These are phyloP conservation scores for Sarcophaga carnaria DNA, from an alignment of 2,888 invertebrate species.

Conservation along the genomic window DNA sequence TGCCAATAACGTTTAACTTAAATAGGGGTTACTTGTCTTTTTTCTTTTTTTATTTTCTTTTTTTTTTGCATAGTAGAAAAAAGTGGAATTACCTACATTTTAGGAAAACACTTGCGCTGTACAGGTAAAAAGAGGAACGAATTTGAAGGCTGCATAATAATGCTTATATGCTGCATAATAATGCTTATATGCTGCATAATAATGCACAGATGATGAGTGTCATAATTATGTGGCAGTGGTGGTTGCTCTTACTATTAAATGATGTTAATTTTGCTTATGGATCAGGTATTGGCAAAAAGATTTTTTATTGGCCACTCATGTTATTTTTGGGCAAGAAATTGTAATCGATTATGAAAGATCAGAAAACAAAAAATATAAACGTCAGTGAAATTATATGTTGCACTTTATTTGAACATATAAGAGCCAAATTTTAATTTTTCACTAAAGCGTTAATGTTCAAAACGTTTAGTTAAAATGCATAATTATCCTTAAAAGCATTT, in stretches of 20 bases:
- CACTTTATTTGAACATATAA: background rate
- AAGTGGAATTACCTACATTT: slow-evolving; percentile 26
- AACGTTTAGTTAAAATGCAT: slow-evolving; percentile 29
- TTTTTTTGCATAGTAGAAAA: background rate
- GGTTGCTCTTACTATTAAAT: slow-evolving; percentile 9
- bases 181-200: background rate
- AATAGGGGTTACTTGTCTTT: slow-evolving; percentile 35
- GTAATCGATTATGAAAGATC: background rate
- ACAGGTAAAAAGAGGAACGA: slow-evolving; percentile 7
- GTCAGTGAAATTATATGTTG: slow-evolving; percentile 41
- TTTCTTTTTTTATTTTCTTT: background rate
- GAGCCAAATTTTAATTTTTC: slow-evolving; percentile 20
- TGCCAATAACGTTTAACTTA: slow-evolving; percentile 64
- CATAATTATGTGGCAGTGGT: slow-evolving; percentile 61
- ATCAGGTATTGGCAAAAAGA: background rate
- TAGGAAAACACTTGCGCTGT: slow-evolving; percentile 1
- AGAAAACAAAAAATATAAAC: background rate
- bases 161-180: too few relatives aligned
- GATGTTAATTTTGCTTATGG: slow-evolving; percentile 24
- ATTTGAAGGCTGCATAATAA: background rate
- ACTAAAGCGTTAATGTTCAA: slow-evolving; percentile 21
- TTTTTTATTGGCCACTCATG: background rate
- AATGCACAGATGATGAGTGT: slow-evolving; percentile 56
- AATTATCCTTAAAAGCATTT: background rate
- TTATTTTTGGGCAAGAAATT: background rate